These are phyloP conservation scores for Etheostoma nigrum DNA, from an alignment of 2,797 vertebrate genomes.

Conservation along the genomic window DNA sequence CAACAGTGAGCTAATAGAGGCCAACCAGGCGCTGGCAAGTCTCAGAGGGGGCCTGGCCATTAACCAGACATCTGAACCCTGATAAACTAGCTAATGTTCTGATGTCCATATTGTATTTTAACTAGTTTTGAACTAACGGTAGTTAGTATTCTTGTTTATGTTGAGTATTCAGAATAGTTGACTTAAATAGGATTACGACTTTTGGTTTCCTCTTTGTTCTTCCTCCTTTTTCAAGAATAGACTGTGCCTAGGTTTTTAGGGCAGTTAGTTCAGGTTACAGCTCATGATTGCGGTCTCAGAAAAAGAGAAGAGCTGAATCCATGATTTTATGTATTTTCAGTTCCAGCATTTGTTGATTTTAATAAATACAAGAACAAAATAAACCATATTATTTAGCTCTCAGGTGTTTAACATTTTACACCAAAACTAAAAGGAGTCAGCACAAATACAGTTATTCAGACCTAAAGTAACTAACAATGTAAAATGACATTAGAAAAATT, in stretches of 20 bases:
- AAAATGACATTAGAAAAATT: slow-evolving; percentile 4
- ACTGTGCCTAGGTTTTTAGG: slow-evolving; percentile 7
- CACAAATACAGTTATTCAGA: background rate
- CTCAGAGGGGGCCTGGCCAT: slow-evolving; percentile 60
- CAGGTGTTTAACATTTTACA: background rate
- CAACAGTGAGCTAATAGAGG: slow-evolving; percentile 69
- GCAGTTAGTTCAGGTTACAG: slow-evolving; percentile 14
- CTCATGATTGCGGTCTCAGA: background rate
- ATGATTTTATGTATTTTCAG: slow-evolving; percentile 33
- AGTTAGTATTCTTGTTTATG: slow-evolving; percentile 2
- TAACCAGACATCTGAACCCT: slow-evolving; percentile 25
- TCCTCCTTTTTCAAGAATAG: slow-evolving; percentile 5
- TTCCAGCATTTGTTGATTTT: slow-evolving; percentile 1
- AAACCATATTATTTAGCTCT: slow-evolving; percentile 2
- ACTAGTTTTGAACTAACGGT: background rate
- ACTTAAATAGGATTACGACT: background rate
- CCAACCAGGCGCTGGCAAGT: slow-evolving; percentile 51
- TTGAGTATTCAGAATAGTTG: background rate
- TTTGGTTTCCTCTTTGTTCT: background rate
- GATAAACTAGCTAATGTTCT: background rate
- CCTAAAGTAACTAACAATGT: background rate
- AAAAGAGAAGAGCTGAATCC: slow-evolving; percentile 14
- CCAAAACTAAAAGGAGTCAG: background rate
- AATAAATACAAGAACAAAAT: slow-evolving; percentile 29
- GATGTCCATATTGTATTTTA: background rate